phyloP scores from a whole-genome alignment of 2,888 invertebrate genomes.

The Cremastobaeus sp. region DNA sequence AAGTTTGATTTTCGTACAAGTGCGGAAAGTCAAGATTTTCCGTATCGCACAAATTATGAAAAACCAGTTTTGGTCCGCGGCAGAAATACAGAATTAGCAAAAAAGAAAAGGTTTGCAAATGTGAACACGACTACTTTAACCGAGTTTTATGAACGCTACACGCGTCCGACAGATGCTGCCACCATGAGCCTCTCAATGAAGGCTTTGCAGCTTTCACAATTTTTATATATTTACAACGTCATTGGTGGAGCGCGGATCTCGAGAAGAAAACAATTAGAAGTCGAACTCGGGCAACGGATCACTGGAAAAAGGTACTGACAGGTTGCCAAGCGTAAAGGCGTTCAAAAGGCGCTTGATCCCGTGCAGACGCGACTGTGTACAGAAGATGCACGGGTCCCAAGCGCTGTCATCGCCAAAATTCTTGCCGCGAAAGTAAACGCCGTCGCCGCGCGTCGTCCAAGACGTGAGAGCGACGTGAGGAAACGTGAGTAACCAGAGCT shows the following conservation, averaged over 20 bases:
- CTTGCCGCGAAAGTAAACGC: not conserved
- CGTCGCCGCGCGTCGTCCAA: constrained; percentile 7
- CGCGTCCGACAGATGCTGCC: no score
- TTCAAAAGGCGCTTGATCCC: not conserved
- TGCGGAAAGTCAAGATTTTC: no score
- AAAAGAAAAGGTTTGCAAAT: no score
- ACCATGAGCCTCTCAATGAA: not conserved
- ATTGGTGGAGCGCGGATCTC: not conserved
- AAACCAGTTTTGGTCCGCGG: no score
- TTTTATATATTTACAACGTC: not conserved
- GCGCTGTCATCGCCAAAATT: constrained; percentile 16
- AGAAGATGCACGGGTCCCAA: not conserved
- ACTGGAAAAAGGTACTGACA: constrained; percentile 12
- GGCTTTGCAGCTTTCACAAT: not conserved
- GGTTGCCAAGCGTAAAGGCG: no score
- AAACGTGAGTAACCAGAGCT: no score
- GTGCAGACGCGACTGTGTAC: not conserved
- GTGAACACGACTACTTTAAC: no score
- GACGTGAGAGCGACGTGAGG: constrained; percentile 7
- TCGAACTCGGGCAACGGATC: constrained; percentile 7
- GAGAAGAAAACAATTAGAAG: not conserved
- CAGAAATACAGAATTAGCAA: no score
- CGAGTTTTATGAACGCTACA: no score
- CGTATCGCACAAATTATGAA: no score
- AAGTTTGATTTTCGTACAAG: no score